Conservation (phyloP, 2,888 invertebrate genomes). For the Chymomyza amoena region DNA sequence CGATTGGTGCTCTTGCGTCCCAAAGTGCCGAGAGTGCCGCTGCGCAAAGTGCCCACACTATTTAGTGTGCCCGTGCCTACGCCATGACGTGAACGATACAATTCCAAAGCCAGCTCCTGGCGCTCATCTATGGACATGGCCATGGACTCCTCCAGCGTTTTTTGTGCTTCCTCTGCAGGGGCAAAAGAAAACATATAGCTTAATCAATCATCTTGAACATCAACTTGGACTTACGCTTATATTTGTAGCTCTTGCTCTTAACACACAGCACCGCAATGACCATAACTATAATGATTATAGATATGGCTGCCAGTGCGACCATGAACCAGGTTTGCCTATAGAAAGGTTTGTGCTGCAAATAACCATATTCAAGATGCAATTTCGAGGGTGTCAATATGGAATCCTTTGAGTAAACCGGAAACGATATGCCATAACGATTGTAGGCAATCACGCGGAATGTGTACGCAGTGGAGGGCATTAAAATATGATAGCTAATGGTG, state of each 20-base stretch:
- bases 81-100: conserved; percentile 87
- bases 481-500: conserved; percentile 92
- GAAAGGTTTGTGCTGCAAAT: conserved; percentile 92
- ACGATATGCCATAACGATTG: conserved; percentile 95
- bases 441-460: conserved; percentile 96
- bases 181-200: too few species aligned
- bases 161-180: conserved; percentile 92
- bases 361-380: conserved; percentile 92
- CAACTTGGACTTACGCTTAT: conserved; percentile 88
- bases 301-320: conserved; percentile 94
- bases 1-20: conserved; percentile 83
- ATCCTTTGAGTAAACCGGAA: conserved; percentile 92
- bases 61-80: conserved; percentile 79
- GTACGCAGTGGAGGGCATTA: conserved; percentile 94
- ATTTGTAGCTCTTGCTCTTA: conserved; percentile 96
- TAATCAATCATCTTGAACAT: too few species aligned
- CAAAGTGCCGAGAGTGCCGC: conserved; percentile 82
- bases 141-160: conserved; percentile 94
- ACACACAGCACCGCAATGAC: conserved; percentile 95
- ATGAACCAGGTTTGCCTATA: conserved; percentile 97
- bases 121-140: conserved; percentile 94
- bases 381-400: conserved; percentile 93
- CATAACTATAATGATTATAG: conserved; percentile 96
- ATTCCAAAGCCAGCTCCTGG: conserved; percentile 92
- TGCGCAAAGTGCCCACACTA: conserved; percentile 79